Base-by-base conservation (phyloP, 2,888 invertebrate species). In the Halocaridina rubra region DNA sequence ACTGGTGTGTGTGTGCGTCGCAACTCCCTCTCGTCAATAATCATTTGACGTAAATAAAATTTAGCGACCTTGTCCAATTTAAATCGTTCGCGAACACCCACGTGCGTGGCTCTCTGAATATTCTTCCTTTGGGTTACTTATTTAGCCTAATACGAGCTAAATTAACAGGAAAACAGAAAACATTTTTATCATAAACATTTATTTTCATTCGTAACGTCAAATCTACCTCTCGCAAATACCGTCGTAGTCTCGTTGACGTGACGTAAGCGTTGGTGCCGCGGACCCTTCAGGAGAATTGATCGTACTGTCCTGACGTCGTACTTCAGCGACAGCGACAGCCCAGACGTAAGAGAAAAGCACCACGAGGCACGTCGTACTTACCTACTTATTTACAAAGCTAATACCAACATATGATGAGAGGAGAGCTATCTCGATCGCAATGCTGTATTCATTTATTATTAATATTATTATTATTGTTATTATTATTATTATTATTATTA, bases 1-100 rank as follows among this genome's bases (percentile, higher is more conserved):
- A 81, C 81, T 81, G 76, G 53, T 76, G 75, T 81, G 27, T 24
- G 10, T 27, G 32, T 32, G 53, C 76, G 81, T 81, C 81, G 81
- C 81, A 81, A 81, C 57, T 81, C 53, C 3, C 29, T 57, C 61
- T 24, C 81, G 75, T 81, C 81, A 81, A 81, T 81, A 81, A 75
- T 76, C 81, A 39, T 76, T 81, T 81, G 46, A 67, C 76, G 76
- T 75, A 32, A 46, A 59, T 67, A 81, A 81, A 76, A 76, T 81
- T 81, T 81, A 57, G 81, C 81, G 80, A 74, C 7, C 22, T 29
- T 29, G 10, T 7, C 29, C 5, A 46, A 69, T n/a, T n/a, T n/a
- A n/a, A n/a, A n/a, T n/a, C n/a, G n/a, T n/a, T n/a, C n/a, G n/a
- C n/a, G n/a, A 53, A 2, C 53, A 53, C 19, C 19, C 16, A 3